Evolutionary conservation across 2,797 vertebrate species (phyloP).

Genomic region (Enteromius trimaculatus): DNA sequence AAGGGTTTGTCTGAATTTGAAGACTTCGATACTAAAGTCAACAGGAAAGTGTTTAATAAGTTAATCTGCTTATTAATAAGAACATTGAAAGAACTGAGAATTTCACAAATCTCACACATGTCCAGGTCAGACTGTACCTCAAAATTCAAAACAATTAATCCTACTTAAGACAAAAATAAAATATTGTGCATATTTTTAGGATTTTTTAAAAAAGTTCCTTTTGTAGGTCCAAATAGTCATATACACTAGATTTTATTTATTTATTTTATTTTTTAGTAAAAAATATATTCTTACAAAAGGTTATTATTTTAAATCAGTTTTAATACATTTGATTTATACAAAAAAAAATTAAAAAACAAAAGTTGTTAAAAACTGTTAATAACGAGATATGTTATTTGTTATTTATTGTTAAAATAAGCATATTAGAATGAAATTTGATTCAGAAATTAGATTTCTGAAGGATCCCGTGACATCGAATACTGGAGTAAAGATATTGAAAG

Average conservation of each 20-base stretch:
- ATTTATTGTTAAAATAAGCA: not conserved
- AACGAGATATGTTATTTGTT: not conserved
- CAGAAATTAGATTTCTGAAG: not conserved
- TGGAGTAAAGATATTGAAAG: not conserved
- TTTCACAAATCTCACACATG: not conserved
- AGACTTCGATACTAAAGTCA: not conserved
- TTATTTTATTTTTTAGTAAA: not conserved
- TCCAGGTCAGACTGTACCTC: not conserved
- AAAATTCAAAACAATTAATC: not conserved
- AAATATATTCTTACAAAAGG: not conserved
- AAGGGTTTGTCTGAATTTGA: not conserved
- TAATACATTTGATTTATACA: not conserved
- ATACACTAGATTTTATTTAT: not conserved
- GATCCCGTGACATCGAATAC: not conserved
- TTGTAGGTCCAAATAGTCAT: not conserved
- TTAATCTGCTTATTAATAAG: not conserved
- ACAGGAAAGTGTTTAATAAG: not conserved
- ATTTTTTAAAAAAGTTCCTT: not conserved
- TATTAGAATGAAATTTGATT: not conserved
- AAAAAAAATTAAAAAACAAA: not conserved
- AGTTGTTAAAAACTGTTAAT: not conserved
- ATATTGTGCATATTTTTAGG: not conserved
- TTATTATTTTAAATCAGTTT: not conserved
- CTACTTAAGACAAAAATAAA: not conserved
- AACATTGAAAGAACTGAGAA: not conserved